phyloP scores from a whole-genome alignment of 2,888 invertebrate species.

The Blera fallax region DNA sequence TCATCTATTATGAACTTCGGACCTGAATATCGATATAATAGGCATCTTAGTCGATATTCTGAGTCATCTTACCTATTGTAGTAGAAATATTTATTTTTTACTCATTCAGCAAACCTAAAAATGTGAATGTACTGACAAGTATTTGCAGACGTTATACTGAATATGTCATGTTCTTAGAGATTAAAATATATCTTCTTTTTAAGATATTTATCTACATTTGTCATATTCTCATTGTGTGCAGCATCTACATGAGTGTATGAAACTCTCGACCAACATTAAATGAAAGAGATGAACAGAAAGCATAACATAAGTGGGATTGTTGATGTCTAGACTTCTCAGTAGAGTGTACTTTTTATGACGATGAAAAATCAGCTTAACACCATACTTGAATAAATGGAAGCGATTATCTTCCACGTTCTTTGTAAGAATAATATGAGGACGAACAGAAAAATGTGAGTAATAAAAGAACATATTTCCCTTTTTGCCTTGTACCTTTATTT shows the following conservation, averaged over 20 bases:
- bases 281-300: slow-evolving; percentile 28
- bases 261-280: slow-evolving; percentile 33
- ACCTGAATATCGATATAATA: not conserved
- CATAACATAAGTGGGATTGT: slow-evolving; percentile 56
- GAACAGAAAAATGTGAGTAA: not conserved
- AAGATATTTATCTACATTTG: slow-evolving; percentile 46
- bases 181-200: slow-evolving; percentile 41
- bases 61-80: not conserved
- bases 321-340: slow-evolving; percentile 59
- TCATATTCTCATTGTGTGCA: slow-evolving; percentile 26
- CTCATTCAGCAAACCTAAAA: slow-evolving; percentile 16
- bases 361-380: slow-evolving; percentile 41
- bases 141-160: slow-evolving; percentile 25
- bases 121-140: slow-evolving; percentile 51
- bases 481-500: not conserved
- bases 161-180: slow-evolving; percentile 17
- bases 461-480: not conserved
- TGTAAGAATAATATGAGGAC: not conserved
- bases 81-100: not conserved
- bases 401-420: slow-evolving; percentile 34
- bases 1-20: not conserved
- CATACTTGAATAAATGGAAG: slow-evolving; percentile 45
- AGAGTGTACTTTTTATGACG: slow-evolving; percentile 29
- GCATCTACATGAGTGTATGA: slow-evolving; percentile 1
- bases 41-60: not conserved